A percentile compares a stretch with the other conserved stretches of the same genome.
phyloP scores from a whole-genome alignment of 2,888 invertebrate species.

The Drosophila borealis region DNA sequence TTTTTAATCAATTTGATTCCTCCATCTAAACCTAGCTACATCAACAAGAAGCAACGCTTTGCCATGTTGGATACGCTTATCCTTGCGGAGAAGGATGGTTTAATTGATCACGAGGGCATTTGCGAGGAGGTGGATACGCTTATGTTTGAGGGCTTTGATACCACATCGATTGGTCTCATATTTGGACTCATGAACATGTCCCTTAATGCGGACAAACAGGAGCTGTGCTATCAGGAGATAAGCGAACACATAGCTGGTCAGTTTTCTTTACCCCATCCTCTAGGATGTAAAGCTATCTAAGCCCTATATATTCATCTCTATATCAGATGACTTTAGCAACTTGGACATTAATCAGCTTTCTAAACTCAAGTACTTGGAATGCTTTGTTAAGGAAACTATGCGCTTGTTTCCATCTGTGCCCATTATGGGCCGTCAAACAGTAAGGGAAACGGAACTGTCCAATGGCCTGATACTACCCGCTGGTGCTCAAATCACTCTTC shows the following conservation, averaged over 20 bases:
- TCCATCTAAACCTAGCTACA: conserved; percentile 33
- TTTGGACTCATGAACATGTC: conserved; percentile 77
- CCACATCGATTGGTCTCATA: conserved; percentile 77
- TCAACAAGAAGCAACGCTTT: conserved; percentile 69
- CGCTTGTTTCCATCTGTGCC: conserved; percentile 88
- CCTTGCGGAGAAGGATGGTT: conserved; percentile 70
- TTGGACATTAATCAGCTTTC: conserved; percentile 50
- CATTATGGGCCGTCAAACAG: conserved; percentile 86
- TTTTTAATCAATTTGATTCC: no score
- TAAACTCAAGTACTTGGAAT: conserved; percentile 64
- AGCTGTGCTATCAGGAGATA: conserved; percentile 75
- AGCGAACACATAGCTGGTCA: conserved; percentile 66
- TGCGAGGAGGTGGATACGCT: conserved; percentile 90
- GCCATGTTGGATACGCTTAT: conserved; percentile 80
- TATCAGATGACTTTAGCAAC: conserved; percentile 60
- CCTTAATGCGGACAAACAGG: conserved; percentile 68
- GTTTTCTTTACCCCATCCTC: no score
- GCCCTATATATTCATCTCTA: no score
- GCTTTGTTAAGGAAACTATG: conserved; percentile 63
- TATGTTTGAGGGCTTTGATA: conserved; percentile 84
- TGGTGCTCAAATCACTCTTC: conserved; percentile 62
- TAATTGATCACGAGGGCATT: conserved; percentile 85
- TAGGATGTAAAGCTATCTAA: no score
- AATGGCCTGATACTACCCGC: conserved; percentile 77
- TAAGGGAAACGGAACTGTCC: conserved; percentile 77